These are phyloP conservation scores for Aphrophora alni DNA, from an alignment of 2,888 invertebrate genomes.

Conservation along the genomic window DNA sequence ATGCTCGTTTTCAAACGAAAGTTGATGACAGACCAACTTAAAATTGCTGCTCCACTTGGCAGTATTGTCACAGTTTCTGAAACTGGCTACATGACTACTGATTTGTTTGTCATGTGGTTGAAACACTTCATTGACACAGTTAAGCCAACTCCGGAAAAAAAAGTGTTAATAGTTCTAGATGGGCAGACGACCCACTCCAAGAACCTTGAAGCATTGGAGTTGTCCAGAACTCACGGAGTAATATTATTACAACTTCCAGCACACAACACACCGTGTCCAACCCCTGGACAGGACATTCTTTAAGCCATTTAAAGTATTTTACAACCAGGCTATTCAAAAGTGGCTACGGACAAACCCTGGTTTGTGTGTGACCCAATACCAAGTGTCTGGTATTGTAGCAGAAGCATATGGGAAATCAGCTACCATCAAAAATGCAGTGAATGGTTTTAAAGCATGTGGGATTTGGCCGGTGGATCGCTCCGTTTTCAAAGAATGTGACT, in stretches of 20 bases:
- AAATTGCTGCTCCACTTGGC: neutral
- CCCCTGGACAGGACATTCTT: constrained; percentile 50
- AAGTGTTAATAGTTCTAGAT: constrained; percentile 16
- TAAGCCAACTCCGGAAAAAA: neutral
- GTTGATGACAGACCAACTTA: neutral
- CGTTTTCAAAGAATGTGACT: neutral
- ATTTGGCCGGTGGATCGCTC: constrained; percentile 41
- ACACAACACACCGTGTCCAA: constrained; percentile 50
- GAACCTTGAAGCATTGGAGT: constrained; percentile 48
- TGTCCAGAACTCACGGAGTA: constrained; percentile 47
- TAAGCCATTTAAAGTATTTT: neutral
- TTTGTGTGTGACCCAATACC: constrained; percentile 42
- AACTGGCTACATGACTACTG: neutral
- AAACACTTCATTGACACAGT: neutral
- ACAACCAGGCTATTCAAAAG: constrained; percentile 38
- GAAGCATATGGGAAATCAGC: constrained; percentile 45
- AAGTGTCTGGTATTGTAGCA: constrained; percentile 44
- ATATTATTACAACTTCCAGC: constrained; percentile 49
- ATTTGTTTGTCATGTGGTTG: constrained; percentile 13
- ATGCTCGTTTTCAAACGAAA: neutral
- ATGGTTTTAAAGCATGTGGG: constrained; percentile 41
- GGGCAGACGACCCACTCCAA: constrained; percentile 51
- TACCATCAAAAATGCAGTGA: constrained; percentile 39
- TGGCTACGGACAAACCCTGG: constrained; percentile 46
- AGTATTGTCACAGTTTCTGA: neutral